Percentiles rank a stretch among this genome's conserved stretches.
phyloP scores from a whole-genome alignment of 2,113 vertebrate genomes.

The Fregata magnificens region DNA sequence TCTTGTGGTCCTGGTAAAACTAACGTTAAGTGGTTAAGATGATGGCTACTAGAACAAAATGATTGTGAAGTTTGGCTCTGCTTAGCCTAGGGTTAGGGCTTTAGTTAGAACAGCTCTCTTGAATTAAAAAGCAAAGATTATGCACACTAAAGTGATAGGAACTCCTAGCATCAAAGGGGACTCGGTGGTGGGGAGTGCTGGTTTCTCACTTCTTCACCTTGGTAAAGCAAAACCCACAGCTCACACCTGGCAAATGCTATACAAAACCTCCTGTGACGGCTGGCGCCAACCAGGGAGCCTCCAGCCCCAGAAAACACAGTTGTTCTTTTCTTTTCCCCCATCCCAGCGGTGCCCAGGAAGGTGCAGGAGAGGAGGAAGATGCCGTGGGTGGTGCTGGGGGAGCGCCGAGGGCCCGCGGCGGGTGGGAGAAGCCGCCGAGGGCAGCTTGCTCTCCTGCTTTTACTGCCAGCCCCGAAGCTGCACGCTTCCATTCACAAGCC shows the following conservation, averaged over 20 bases:
- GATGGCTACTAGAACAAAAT: background rate
- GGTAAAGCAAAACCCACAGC: background rate
- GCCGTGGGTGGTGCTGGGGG: background rate
- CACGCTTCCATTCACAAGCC: background rate
- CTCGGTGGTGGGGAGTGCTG: rapidly evolving
- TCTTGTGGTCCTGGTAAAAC: background rate
- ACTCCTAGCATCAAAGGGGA: background rate
- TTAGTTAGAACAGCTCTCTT: background rate
- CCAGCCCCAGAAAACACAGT: background rate
- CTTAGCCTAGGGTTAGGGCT: background rate
- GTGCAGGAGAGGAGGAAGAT: background rate
- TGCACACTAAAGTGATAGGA: background rate
- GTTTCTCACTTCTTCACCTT: background rate
- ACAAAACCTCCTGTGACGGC: background rate
- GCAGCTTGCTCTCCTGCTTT: background rate
- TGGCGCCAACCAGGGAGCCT: background rate
- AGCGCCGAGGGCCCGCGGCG: rapidly evolving
- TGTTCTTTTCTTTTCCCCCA: no score
- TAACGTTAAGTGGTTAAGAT: background rate
- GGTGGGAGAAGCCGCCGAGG: rapidly evolving
- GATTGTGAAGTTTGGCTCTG: background rate
- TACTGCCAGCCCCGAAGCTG: background rate
- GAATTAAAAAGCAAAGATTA: background rate
- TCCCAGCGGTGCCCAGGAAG: rapidly evolving
- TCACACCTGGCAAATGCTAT: background rate